These are phyloP conservation scores for Tortrix viridana DNA, from an alignment of 2,888 invertebrate genomes.

Conservation along the genomic window DNA sequence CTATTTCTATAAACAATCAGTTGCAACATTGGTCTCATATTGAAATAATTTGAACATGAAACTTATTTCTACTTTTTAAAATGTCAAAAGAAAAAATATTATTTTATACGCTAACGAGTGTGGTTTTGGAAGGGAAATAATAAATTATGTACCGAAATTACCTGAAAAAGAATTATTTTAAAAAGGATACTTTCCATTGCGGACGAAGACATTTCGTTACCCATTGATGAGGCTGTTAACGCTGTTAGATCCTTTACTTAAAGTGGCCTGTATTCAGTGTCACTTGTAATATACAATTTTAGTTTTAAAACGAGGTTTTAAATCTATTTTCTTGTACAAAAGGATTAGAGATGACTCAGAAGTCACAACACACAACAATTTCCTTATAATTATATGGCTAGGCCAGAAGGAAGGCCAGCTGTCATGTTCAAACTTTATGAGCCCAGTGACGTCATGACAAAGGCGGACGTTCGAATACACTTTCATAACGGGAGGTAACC, in stretches of 20 bases:
- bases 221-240: constrained; percentile 77
- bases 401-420: background rate
- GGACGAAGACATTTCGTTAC: constrained; percentile 94
- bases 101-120: too few species aligned
- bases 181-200: constrained; percentile 97
- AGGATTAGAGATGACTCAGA: constrained; percentile 44
- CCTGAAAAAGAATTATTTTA: constrained; percentile 39
- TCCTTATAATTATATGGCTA: too few species aligned
- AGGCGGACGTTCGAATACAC: constrained; percentile 1
- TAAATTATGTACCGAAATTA: constrained; percentile 12
- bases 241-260: constrained; percentile 47
- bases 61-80: too few species aligned
- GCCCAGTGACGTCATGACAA: background rate
- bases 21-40: too few species aligned
- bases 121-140: background rate
- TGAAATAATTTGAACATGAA: too few species aligned
- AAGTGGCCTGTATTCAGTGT: constrained; percentile 42
- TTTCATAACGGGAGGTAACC: background rate
- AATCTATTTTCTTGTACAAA: constrained; percentile 22
- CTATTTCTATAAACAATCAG: too few species aligned
- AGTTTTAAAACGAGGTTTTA: constrained; percentile 6
- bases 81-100: too few species aligned
- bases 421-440: background rate
- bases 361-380: constrained; percentile 40
- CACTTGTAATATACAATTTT: background rate